These are phyloP conservation scores for Coenonympha arcania DNA, from an alignment of 2,888 invertebrate species.

Conservation along the genomic window DNA sequence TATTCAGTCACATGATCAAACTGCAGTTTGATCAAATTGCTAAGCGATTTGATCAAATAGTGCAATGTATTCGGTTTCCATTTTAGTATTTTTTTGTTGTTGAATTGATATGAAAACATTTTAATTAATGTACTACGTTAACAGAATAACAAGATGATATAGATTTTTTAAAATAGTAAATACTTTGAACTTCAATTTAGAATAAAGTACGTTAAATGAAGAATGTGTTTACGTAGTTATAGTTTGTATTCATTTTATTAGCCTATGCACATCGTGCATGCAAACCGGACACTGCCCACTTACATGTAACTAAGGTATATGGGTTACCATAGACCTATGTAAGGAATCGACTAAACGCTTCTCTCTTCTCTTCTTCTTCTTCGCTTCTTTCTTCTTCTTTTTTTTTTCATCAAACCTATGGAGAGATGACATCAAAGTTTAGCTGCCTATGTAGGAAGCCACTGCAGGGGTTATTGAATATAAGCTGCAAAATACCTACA, in stretches of 20 bases:
- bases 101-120: background rate
- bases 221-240: conserved; percentile 18
- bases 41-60: no score
- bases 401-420: no score
- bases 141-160: background rate
- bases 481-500: no score
- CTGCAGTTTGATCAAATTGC: no score
- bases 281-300: conserved; percentile 50
- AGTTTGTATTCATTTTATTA: conserved; percentile 26
- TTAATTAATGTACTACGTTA: background rate
- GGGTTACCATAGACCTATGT: conserved; percentile 43
- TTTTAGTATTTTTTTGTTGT: background rate
- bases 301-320: conserved; percentile 47
- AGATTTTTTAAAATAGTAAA: background rate
- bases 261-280: conserved; percentile 30
- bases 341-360: conserved; percentile 15
- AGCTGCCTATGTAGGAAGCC: no score
- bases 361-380: no score
- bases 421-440: no score
- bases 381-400: no score
- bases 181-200: background rate
- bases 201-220: conserved; percentile 12
- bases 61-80: no score
- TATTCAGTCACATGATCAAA: no score
- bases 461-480: no score